Base-by-base conservation (phyloP, 2,113 vertebrate genomes). In the Zootoca vivipara region DNA sequence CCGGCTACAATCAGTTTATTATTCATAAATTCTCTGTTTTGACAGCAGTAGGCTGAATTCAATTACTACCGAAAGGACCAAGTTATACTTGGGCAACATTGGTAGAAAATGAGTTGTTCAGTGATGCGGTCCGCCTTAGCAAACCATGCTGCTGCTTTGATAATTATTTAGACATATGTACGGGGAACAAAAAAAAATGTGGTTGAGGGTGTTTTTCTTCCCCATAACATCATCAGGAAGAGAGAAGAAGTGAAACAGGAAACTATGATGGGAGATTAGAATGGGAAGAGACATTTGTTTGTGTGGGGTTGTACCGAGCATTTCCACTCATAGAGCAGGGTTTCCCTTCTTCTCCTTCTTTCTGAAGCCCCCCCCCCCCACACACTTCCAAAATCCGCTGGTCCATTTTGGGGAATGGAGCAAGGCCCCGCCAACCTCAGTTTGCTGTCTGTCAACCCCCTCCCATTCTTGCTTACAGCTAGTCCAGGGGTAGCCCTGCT, bases 11-110 rank as follows among this genome's bases (percentile, higher is more conserved):
- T 92, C 92, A 91, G 93, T 95, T 96, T 96, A 93, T 94, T 95
- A 96, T 96, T 96, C 95, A 96, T 96, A 96, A 96, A 96, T 96
- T 96, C 95, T 94, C 90, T 95, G 92, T 95, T 96, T 94, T 96
- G 96, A 96, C 96, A 96, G 94, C 94, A 94, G 93, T 94, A 94
- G 92, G 91, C 94, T 94, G 92, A 93, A 95, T 96, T 96, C 96
- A 96, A 96, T 96, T 96, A 95, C 92, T 94, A 89, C 91, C 94
- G 91, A 95, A 94, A 95, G 92, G 26, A 91, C 93, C 94, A 88
- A 91, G 89, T 88, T 92, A 75, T 92, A 89, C 46, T 91, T 85
- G 88, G 58, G 93, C 93, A 93, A 87, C 35, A 30, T 92, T 67
- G 81, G 38, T 83, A 46, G 92, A 65, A 95, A 95, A 95, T 94